phyloP scores from a whole-genome alignment of 2,888 invertebrate species.

The Mamestra brassicae region DNA sequence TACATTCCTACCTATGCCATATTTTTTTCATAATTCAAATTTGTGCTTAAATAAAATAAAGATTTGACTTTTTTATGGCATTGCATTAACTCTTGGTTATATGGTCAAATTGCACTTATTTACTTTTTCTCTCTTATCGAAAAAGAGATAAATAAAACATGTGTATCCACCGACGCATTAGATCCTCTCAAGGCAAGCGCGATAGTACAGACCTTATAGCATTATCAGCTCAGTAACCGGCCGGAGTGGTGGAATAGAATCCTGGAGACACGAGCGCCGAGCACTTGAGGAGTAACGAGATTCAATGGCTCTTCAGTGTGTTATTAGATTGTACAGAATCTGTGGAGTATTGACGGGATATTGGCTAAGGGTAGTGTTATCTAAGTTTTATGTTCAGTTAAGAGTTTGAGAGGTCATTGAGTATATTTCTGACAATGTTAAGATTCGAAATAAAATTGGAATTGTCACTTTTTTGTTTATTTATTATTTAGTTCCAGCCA shows the following conservation, averaged over 20 bases:
- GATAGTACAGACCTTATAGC: background rate
- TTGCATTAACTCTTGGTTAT: no score
- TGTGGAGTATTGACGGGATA: constrained; percentile 1
- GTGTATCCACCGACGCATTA: background rate
- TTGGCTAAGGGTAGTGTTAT: background rate
- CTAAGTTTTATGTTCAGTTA: no score
- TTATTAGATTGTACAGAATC: constrained; percentile 33
- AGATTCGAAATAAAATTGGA: no score
- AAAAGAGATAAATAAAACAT: background rate
- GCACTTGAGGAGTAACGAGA: constrained; percentile 20
- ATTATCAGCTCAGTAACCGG: constrained; percentile 18
- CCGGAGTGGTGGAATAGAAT: constrained; percentile 34
- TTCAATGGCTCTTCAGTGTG: constrained; percentile 14
- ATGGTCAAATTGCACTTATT: no score
- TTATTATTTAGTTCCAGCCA: no score
- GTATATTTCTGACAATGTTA: no score
- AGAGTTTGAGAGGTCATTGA: no score
- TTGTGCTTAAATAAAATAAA: no score
- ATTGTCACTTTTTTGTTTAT: no score
- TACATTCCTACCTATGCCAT: no score
- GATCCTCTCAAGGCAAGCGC: background rate
- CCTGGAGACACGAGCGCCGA: constrained; percentile 4
- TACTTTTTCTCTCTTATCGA: background rate
- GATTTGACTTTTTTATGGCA: no score
- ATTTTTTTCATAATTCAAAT: no score